Conservation (phyloP, 2,888 invertebrate genomes). For the Aproaerema taeniolella region DNA sequence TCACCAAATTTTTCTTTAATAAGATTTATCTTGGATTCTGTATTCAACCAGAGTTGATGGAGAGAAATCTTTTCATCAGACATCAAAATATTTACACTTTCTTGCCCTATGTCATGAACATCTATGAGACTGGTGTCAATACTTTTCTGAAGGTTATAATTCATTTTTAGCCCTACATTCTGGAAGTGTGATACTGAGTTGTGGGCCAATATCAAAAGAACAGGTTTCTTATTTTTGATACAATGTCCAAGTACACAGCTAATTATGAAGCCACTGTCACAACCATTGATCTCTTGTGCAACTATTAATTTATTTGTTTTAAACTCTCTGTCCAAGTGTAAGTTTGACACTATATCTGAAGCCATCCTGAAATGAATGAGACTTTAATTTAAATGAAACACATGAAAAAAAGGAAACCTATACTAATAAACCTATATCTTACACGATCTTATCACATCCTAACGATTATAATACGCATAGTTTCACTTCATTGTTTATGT, state of each 20-base stretch:
- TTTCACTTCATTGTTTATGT: no score
- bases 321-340: slow-evolving; percentile 80
- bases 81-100: slow-evolving; percentile 35
- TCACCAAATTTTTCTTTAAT: slow-evolving; percentile 48
- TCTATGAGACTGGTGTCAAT: slow-evolving; percentile 49
- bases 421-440: no score
- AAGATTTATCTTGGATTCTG: slow-evolving; percentile 48
- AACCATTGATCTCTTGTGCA: slow-evolving; percentile 82
- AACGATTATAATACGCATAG: no score
- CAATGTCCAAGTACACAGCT: slow-evolving; percentile 81
- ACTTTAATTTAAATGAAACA: no score
- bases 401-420: no score
- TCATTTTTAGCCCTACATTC: slow-evolving; percentile 84
- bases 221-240: slow-evolving; percentile 75
- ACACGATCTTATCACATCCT: no score
- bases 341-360: slow-evolving; percentile 77
- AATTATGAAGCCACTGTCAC: slow-evolving; percentile 84
- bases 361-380: slow-evolving; percentile 81
- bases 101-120: slow-evolving; percentile 48
- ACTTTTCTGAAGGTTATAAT: slow-evolving; percentile 80
- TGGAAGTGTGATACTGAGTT: slow-evolving; percentile 85
- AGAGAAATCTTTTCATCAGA: slow-evolving; percentile 40
- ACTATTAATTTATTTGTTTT: slow-evolving; percentile 76
- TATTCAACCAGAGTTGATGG: slow-evolving; percentile 49
- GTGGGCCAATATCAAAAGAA: slow-evolving; percentile 82